phyloP scores from a whole-genome alignment of 2,797 vertebrate species.

The Hyperoplus immaculatus region DNA sequence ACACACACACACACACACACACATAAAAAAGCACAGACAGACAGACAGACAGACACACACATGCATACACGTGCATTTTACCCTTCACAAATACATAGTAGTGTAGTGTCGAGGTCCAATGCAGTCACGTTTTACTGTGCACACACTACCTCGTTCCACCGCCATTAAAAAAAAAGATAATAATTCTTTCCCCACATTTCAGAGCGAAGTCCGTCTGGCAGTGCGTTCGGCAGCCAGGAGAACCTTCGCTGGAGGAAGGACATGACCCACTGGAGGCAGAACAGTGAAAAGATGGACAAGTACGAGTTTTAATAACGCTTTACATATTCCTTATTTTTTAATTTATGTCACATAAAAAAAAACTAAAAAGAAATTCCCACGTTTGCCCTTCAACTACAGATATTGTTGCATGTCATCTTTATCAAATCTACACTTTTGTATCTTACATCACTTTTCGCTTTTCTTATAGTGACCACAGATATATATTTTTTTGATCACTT shows the following conservation, averaged over 20 bases:
- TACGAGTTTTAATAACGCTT: constrained; percentile 78
- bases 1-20: background rate
- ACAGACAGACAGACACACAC: background rate
- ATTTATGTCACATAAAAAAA: too few species aligned
- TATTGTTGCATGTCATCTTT: constrained; percentile 16
- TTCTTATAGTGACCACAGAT: constrained; percentile 4
- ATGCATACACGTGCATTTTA: background rate
- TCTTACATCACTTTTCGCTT: constrained; percentile 5
- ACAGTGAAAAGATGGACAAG: constrained; percentile 99
- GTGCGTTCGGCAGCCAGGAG: constrained; percentile 98
- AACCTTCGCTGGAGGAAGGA: constrained; percentile 99
- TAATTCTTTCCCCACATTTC: constrained; percentile 41
- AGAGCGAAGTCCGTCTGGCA: constrained; percentile 99
- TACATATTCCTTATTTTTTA: background rate
- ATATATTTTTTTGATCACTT: background rate
- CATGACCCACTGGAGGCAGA: constrained; percentile 99
- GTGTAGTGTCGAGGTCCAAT: constrained; percentile 1
- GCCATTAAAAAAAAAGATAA: constrained; percentile 35
- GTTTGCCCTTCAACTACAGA: background rate
- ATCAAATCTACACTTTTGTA: constrained; percentile 6
- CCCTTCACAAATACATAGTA: background rate
- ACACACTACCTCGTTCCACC: constrained; percentile 29
- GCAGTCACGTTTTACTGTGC: constrained; percentile 34
- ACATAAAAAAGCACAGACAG: too few species aligned
- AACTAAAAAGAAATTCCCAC: background rate